Base-by-base conservation (phyloP, 2,797 vertebrate genomes). In the Betta splendens region DNA sequence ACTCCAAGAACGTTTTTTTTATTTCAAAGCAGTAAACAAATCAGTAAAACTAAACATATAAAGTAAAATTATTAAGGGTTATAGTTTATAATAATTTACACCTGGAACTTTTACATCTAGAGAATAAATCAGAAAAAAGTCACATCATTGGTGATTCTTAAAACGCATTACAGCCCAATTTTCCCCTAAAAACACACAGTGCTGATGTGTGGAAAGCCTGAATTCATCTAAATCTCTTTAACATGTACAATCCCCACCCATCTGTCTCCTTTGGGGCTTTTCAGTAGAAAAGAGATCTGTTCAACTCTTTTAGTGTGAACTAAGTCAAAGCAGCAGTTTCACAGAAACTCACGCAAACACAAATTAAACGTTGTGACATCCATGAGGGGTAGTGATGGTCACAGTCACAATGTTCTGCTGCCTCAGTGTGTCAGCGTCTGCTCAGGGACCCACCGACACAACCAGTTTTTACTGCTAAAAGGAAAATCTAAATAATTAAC, bases 351-450 rank as follows among this genome's bases (percentile, higher is more conserved):
- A n/a, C n/a, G n/a, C n/a, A n/a, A n/a, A n/a, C n/a, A n/a, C n/a
- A n/a, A n/a, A n/a, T n/a, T n/a, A n/a, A n/a, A n/a, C n/a, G n/a
- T n/a, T n/a, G n/a, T n/a, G n/a, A n/a, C n/a, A 25, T 1, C 2
- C 39, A 6, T 0, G 31, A 40, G 2, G 7, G 1, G 21, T 5
- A 22, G 12, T 1, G 28, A 33, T 46, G 22, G n/a, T 10, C 8
- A 35, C n/a, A n/a, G n/a, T n/a, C n/a, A n/a, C n/a, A n/a, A n/a
- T 42, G 38, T 5, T 68, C 17, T 9, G 3, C 5, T 54, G 18
- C 9, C 46, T 87, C 69, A 88, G 73, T 83, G 86, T 2, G 71
- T 80, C 29, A 75, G 87, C 10, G 54, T 72, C 81, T 86, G 66
- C 42, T 64, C 46, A 35, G 17, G 46, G 15, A 69, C 16, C 62